phyloP scores from a whole-genome alignment of 2,888 invertebrate species.

The Ectropis crepuscularia region DNA sequence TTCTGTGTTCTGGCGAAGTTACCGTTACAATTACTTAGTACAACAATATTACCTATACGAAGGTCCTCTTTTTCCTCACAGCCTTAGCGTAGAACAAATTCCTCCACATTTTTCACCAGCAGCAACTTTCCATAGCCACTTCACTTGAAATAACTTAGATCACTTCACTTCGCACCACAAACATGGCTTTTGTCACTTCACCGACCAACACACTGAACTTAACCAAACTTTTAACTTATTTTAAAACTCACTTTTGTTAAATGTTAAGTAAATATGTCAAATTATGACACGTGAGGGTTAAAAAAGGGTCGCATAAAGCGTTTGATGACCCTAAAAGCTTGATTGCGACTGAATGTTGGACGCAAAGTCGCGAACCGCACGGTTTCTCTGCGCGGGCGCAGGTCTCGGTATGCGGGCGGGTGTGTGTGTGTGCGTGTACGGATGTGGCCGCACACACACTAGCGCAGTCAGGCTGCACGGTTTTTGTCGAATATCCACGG shows the following conservation, averaged over 20 bases:
- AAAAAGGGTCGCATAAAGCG: constrained; percentile 68
- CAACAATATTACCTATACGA: constrained; percentile 59
- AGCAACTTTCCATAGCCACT: constrained; percentile 63
- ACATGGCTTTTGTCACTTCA: constrained; percentile 38
- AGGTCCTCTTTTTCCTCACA: constrained; percentile 77
- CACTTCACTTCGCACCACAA: constrained; percentile 51
- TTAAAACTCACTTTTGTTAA: background rate
- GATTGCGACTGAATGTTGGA: constrained; percentile 76
- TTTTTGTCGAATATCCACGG: constrained; percentile 84
- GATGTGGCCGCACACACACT: constrained; percentile 54
- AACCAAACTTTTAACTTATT: constrained; percentile 1
- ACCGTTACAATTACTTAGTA: no score
- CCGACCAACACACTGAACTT: constrained; percentile 27
- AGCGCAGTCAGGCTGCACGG: constrained; percentile 69
- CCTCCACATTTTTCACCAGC: constrained; percentile 67
- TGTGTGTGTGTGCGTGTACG: constrained; percentile 55
- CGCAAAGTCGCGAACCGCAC: constrained; percentile 80
- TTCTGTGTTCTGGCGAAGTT: no score
- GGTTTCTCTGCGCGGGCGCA: constrained; percentile 75
- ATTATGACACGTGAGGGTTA: constrained; percentile 55
- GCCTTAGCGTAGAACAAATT: constrained; percentile 75
- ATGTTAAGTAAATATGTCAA: constrained; percentile 47
- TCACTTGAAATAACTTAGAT: constrained; percentile 38
- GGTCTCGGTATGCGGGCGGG: constrained; percentile 70
- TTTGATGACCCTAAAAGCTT: constrained; percentile 80